A percentile compares a stretch with the other conserved stretches of the same genome.
Conservation (phyloP, 2,888 invertebrate genomes). For the Polyploca ridens region DNA sequence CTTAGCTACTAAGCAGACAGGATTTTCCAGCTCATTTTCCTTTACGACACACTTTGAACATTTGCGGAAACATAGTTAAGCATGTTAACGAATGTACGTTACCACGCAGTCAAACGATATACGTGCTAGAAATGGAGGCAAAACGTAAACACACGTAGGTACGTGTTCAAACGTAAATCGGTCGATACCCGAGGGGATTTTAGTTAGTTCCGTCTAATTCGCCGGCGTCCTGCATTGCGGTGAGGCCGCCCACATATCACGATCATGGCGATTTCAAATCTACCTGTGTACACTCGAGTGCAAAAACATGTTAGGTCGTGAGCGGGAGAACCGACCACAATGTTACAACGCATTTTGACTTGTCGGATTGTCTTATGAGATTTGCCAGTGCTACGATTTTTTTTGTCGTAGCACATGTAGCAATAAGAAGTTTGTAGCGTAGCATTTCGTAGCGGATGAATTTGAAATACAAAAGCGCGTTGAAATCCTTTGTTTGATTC, state of each 20-base stretch:
- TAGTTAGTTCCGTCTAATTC: slow-evolving; percentile 9
- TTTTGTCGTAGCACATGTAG: slow-evolving; percentile 1
- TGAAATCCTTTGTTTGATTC: neutral
- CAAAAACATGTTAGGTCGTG: slow-evolving; percentile 3
- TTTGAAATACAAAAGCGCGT: neutral
- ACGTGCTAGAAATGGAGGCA: neutral
- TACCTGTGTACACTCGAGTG: neutral
- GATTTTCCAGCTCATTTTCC: neutral
- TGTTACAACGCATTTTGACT: neutral
- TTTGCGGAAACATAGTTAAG: neutral
- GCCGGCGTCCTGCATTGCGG: slow-evolving; percentile 6
- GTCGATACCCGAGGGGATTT: slow-evolving; percentile 10
- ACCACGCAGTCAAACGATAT: neutral
- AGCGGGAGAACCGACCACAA: neutral
- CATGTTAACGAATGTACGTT: neutral
- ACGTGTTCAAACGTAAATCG: slow-evolving; percentile 9
- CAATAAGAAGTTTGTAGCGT: neutral
- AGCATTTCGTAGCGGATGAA: neutral
- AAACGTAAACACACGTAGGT: neutral
- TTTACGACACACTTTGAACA: neutral
- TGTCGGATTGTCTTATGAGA: neutral
- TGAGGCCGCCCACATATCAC: slow-evolving; percentile 8
- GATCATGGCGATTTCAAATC: slow-evolving; percentile 5
- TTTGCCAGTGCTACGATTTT: neutral
- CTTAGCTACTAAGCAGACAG: neutral